Evolutionary conservation across 2,113 vertebrate species (phyloP).

Genomic region (Calidris pygmaea): DNA sequence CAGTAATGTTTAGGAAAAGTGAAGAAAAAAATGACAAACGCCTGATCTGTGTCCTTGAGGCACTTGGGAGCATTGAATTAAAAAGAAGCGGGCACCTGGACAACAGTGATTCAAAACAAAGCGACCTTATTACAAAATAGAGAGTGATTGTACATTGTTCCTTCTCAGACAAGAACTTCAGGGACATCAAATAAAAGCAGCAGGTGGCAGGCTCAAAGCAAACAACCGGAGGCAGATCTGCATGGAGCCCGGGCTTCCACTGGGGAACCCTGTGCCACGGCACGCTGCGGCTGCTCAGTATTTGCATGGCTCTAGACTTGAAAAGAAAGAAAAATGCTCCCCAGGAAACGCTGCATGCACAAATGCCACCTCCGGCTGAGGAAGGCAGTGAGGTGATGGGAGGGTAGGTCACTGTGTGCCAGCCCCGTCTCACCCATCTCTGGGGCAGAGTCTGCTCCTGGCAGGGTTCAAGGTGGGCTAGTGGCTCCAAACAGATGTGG

Average conservation of each 20-base stretch:
- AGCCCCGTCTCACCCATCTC: not conserved
- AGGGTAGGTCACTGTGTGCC: not conserved
- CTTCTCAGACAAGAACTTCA: slow-evolving; percentile 1
- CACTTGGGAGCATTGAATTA: not conserved
- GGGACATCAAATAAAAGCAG: slow-evolving; percentile 22
- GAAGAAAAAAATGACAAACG: not conserved
- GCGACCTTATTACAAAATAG: not conserved
- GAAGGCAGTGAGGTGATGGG: not conserved
- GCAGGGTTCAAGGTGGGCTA: not conserved
- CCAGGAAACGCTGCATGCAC: not conserved
- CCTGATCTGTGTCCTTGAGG: not conserved
- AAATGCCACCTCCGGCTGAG: not conserved
- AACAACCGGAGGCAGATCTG: not conserved
- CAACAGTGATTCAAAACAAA: not conserved
- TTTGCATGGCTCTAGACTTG: not conserved
- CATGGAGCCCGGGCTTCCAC: not conserved
- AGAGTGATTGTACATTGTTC: not conserved
- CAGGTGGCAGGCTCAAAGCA: slow-evolving; percentile 44
- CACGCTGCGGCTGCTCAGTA: not conserved
- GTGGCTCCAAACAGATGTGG: not conserved
- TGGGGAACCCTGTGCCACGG: not conserved
- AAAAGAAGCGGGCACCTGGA: not conserved
- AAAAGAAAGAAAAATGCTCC: not conserved
- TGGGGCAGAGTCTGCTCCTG: not conserved
- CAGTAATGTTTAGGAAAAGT: not conserved